Evolutionary conservation across 2,113 vertebrate species (phyloP), one percentile per base, ranked within the genome.

Genomic region (Craseonycteris thonglongyai): DNA sequence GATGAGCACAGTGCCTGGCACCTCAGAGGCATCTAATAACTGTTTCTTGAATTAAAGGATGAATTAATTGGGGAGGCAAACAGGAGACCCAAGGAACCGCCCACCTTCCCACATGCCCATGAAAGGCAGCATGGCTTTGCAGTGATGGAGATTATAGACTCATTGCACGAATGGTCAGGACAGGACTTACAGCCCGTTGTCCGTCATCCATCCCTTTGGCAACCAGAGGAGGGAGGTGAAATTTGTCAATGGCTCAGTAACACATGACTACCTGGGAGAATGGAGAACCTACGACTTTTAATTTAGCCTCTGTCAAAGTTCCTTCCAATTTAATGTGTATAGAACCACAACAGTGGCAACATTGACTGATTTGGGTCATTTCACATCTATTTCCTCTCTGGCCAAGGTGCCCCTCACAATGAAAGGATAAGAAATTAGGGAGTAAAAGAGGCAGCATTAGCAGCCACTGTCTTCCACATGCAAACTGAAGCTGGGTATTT

Each of bases 111-210:
- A 4, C 5, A 0, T 13, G 71, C 18, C 66, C n/a, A 0, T 9
- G 30, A 3, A 13, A 24, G 66, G 61, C 9, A 16, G 59, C 1
- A 2, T 58, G 58, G 16, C 26, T 90, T 72, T 33, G 86, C 1
- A 13, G 45, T 2, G 24, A 19, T 4, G 28, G 51, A n/a, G 88
- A 38, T 8, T 1, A 10, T 22, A 4, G 18, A 26, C 26, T 21
- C 38, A 2, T 0, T 5, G 56, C 2, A 0, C 2, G 15, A 56
- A 19, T 4, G 3, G 6, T 30, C 19, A n/a, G 84, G 49, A 4
- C 33, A 5, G 10, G 58, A 74, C 5, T 54, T 19, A 6, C 18
- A 51, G 3, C 13, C 3, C 0, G 7, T 12, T 26, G 42, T 51
- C 10, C 51, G 15, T 69, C 5, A 14, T 47, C 42, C 28, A 12